Evolutionary conservation across 2,888 invertebrate genomes (phyloP), one percentile per base, ranked within the genome.

Genomic region (Coleophora flavipennella): DNA sequence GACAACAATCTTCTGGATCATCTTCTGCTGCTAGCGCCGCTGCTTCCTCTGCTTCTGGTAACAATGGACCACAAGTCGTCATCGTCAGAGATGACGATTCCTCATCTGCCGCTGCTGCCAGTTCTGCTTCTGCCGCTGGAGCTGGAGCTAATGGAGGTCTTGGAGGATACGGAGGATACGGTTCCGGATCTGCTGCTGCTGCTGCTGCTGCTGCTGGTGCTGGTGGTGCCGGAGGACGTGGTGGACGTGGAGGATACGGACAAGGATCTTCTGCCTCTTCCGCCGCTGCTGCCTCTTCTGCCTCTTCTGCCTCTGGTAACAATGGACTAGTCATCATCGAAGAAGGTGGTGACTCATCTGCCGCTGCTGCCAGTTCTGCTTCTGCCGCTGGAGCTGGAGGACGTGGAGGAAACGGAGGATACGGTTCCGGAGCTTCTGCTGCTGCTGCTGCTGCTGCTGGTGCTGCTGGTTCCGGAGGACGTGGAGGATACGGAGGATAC

Each of bases 131-230:
- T 9, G 34, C 42, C 25, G 33, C 38, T n/a, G 36, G 45, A 13
- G 41, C 43, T 13, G 41, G 45, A 13, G 38, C 46, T 3, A 42
- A 42, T 8, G 35, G 35, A 25, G 41, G 42, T 13, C 7, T 41
- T 13, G 34, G n/a, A 7, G 38, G 42, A 28, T 20, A 42, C 36
- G 3, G 35, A 11, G 39, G 39, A 38, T 33, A 31, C 40, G 6
- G 27, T 20, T 20, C 20, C 20, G 20, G 20, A 4, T 26, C 42
- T 25, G 8, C 33, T 10, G 33, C 37, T 4, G 31, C 32, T 12
- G 39, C 13, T 10, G 32, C 38, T 2, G 31, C 35, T 9, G 34
- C 42, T 25, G 33, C 38, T n/a, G 36, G 45, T 14, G 41, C 43
- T 13, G 41, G 45, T 14, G 38, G 45, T 3, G 43, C 43, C 8